phyloP scores from a whole-genome alignment of 1,140 invertebrate species.

The Carcinoscorpius rotundicauda region DNA sequence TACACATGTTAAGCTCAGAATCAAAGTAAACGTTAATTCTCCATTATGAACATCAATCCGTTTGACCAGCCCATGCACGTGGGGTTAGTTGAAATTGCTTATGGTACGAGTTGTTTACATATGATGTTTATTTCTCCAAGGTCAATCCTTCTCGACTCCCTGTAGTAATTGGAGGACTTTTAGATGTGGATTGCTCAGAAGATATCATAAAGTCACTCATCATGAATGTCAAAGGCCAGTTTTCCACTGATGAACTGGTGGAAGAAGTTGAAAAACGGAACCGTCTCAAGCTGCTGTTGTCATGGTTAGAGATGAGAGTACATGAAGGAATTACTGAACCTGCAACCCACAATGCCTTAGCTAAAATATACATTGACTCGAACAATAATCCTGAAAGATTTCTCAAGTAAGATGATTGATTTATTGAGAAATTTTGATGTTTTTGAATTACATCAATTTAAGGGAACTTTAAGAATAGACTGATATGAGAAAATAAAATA shows the following conservation, averaged over 20 bases:
- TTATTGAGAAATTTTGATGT: neutral
- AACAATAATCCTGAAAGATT: slow-evolving; percentile 99
- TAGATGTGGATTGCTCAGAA: slow-evolving; percentile 97
- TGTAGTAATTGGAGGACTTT: slow-evolving; percentile 91
- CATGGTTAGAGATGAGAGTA: slow-evolving; percentile 93
- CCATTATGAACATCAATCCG: too few species aligned
- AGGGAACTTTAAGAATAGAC: too few species aligned
- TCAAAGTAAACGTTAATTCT: too few species aligned
- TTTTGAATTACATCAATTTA: neutral
- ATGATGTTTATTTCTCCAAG: slow-evolving; percentile 32
- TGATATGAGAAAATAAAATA: too few species aligned
- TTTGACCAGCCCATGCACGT: too few species aligned
- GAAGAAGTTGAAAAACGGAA: slow-evolving; percentile 53
- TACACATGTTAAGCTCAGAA: neutral
- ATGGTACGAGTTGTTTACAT: too few species aligned
- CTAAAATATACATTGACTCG: slow-evolving; percentile 99
- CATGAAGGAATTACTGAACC: slow-evolving; percentile 94
- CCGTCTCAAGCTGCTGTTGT: slow-evolving; percentile 73
- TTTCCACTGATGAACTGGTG: slow-evolving; percentile 97
- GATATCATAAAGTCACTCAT: slow-evolving; percentile 99
- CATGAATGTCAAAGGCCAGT: slow-evolving; percentile 90
- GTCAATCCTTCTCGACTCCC: slow-evolving; percentile 95
- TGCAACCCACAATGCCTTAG: slow-evolving; percentile 96
- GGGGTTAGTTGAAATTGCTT: too few species aligned
- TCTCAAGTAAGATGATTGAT: slow-evolving; percentile 50